A percentile compares a stretch with the other conserved stretches of the same genome.
Evolutionary conservation across 2,113 vertebrate species (phyloP).

Genomic region (Machaerirhynchus nigripectus): DNA sequence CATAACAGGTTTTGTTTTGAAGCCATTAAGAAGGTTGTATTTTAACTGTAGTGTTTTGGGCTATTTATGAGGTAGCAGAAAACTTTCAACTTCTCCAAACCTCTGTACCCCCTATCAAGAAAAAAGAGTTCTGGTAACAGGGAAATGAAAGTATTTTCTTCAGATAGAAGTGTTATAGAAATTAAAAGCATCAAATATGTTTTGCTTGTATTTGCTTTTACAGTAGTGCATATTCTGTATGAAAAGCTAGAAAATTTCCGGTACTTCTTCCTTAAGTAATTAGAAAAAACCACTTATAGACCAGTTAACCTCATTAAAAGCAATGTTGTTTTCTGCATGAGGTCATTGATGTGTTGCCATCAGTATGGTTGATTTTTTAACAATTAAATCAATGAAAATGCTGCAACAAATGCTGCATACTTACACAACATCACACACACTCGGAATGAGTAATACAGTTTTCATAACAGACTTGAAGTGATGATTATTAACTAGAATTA

Average conservation of each 20-base stretch:
- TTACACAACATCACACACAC: conserved; percentile 50
- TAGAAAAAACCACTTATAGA: conserved; percentile 44
- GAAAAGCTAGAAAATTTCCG: conserved; percentile 50
- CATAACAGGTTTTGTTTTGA: conserved; percentile 40
- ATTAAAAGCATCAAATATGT: conserved; percentile 40
- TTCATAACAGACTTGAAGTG: conserved; percentile 75
- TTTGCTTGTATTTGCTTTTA: conserved; percentile 63
- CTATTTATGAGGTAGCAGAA: conserved; percentile 58
- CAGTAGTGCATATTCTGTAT: conserved; percentile 24
- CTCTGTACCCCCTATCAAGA: not conserved
- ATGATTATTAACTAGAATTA: conserved; percentile 78
- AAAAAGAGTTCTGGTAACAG: conserved; percentile 31
- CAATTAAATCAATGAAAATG: conserved; percentile 69
- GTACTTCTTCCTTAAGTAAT: conserved; percentile 33
- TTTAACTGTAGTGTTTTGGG: conserved; percentile 35
- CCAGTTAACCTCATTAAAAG: conserved; percentile 59
- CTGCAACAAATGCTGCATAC: conserved; percentile 47
- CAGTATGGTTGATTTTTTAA: conserved; percentile 54
- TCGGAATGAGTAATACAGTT: conserved; percentile 70
- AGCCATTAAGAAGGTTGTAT: conserved; percentile 43
- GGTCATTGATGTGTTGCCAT: conserved; percentile 46
- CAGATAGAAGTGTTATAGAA: conserved; percentile 30
- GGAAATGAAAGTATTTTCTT: conserved; percentile 57
- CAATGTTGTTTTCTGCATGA: conserved; percentile 51
- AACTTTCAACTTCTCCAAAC: not conserved